Evolutionary conservation across 2,888 invertebrate genomes (phyloP).

Genomic region (Euphydryas editha): DNA sequence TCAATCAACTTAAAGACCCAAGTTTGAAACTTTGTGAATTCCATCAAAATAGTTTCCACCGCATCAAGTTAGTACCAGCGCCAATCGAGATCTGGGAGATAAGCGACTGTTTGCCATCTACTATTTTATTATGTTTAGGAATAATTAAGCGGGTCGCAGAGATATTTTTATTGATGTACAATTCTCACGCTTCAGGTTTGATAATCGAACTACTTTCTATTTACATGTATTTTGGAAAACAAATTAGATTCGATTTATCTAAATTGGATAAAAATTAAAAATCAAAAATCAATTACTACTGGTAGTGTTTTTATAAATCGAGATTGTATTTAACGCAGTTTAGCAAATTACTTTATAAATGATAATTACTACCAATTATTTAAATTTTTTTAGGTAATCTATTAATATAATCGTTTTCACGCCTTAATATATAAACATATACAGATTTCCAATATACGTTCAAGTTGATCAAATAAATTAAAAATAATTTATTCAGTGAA

Average conservation of each 20-base stretch:
- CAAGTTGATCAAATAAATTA: no score
- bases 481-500: no score
- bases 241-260: neutral
- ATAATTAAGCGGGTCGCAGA: slow-evolving; percentile 5
- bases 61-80: neutral
- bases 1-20: neutral
- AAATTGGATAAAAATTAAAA: neutral
- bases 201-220: slow-evolving; percentile 11
- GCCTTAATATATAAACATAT: neutral
- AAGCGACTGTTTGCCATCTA: neutral
- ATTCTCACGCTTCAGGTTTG: slow-evolving; percentile 14
- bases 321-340: neutral
- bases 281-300: neutral
- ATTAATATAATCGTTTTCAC: neutral
- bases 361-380: neutral
- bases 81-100: neutral
- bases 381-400: neutral
- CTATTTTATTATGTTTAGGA: slow-evolving; percentile 7
- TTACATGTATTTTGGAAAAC: neutral
- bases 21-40: neutral
- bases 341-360: neutral
- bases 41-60: neutral
- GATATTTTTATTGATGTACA: slow-evolving; percentile 2
- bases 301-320: neutral
- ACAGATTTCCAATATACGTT: neutral